Evolutionary conservation across 2,113 vertebrate genomes (phyloP), one percentile per base, ranked within the genome.

Genomic region (Pterocles gutturalis): DNA sequence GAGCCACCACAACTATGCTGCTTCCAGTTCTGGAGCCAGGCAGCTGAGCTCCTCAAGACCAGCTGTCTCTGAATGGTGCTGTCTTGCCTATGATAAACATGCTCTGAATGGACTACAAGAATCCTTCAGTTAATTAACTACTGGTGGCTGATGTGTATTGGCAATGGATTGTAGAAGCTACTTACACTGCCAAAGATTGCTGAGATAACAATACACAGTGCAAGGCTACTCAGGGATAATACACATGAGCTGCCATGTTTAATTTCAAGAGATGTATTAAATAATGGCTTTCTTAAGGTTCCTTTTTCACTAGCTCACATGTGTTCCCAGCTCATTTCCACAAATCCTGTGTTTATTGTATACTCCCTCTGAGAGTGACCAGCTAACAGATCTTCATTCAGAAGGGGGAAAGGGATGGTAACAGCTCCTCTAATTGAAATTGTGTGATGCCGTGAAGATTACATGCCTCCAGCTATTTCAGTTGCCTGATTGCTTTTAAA

Each of bases 341-440:
- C 64, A 90, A 71, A 78, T 81, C 67, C 62, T 38, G 3, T 71
- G 31, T 83, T 81, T 81, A 78, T n/a, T 90, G 60, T 48, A 19
- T 11, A 3, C 16, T 90, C 34, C 67, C 29, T 78, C 41, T 48
- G 55, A 80, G 58, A 92, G 57, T 60, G 62, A 78, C 72, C 60
- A 93, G 60, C 76, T 83, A 93, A 86, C 41, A 86, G 66, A 70
- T 73, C 85, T 94, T 90, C 64, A 89, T 89, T 93, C 48, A 72
- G 55, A 70, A 71, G 16, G 10, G 12, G 10, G 4, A 55, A 66
- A 92, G 48, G 53, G 22, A 71, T 71, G 25, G 21, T 72, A 93
- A 71, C 90, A 79, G 28, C 53, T 87, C 21, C 83, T 48, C 38
- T 82, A 61, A 79, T 19, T 93, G 76, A 92, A 90, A 77, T 84